Base-by-base conservation (phyloP, 2,113 vertebrate genomes). In the Ascaphus truei region DNA sequence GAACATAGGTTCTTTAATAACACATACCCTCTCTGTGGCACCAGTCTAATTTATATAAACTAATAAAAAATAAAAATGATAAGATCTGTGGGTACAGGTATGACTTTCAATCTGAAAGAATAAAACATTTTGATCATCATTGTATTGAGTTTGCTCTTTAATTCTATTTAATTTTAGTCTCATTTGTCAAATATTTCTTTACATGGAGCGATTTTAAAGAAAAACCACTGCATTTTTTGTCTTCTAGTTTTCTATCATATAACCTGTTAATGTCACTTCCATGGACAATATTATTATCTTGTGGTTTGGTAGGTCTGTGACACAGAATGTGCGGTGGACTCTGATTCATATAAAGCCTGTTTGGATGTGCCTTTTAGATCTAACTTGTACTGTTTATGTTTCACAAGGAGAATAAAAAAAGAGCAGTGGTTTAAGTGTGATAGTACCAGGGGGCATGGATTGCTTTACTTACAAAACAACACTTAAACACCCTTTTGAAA, bases 1-100 rank as follows among this genome's bases (percentile, higher is more conserved):
- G 50, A 59, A 50, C 41, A 68, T 43, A 64, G 53, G 47, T 26
- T 51, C 45, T 36, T 47, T 62, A 62, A 62, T 47, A 62, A 41
- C 23, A 41, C n/a, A 12, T 48, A 47, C 43, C 62, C 50, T 23
- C 31, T 13, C 30, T 36, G 62, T 64, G 62, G 43, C 62, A 64
- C 30, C 47, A 52, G 47, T 36, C 36, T 37, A 64, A 64, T 64
- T 64, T 27, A 27, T 64, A 31, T 13, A 22, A 64, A 29, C 37
- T 51, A 27, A 51, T 61, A 25, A 61, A 61, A 45, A 45, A 45
- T 29, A 20, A 45, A 30, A 30, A n/a, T n/a, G n/a, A n/a, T n/a
- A n/a, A n/a, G n/a, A n/a, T n/a, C n/a, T n/a, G n/a, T n/a, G n/a
- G n/a, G n/a, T n/a, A n/a, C n/a, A n/a, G n/a, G n/a, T n/a, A n/a